These are phyloP conservation scores for Tyrophagus putrescentiae DNA, from an alignment of 1,140 invertebrate genomes.

Conservation along the genomic window DNA sequence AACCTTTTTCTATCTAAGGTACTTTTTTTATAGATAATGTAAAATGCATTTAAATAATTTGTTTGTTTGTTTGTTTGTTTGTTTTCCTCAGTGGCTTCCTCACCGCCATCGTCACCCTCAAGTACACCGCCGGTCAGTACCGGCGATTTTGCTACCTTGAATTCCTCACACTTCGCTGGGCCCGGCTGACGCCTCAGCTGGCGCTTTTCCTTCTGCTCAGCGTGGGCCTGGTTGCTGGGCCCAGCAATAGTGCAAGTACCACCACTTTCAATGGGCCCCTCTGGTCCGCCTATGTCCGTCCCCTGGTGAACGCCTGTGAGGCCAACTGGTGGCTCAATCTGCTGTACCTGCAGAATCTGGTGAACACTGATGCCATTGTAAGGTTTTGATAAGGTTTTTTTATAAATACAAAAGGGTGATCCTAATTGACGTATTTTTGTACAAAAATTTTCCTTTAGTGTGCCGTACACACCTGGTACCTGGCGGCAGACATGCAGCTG, in stretches of 20 bases:
- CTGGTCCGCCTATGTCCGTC: conserved; percentile 18
- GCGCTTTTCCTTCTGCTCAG: conserved; percentile 20
- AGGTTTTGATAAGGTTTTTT: background rate
- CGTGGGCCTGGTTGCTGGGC: conserved; percentile 20
- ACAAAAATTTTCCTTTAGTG: conserved; percentile 3
- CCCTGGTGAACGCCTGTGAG: conserved; percentile 16
- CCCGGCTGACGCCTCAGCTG: conserved; percentile 19
- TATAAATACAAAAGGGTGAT: background rate
- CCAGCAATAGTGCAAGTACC: too few species aligned
- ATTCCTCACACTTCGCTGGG: background rate
- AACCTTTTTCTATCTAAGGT: too few species aligned
- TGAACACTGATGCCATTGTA: conserved; percentile 6
- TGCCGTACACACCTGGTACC: conserved; percentile 13
- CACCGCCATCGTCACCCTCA: conserved; percentile 21
- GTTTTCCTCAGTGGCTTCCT: conserved; percentile 23
- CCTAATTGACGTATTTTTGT: background rate
- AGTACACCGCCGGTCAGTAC: conserved; percentile 5
- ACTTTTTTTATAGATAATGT: background rate
- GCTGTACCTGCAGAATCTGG: conserved; percentile 19
- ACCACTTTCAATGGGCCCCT: conserved; percentile 22
- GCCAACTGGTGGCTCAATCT: conserved; percentile 24
- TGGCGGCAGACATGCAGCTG: conserved; percentile 19
- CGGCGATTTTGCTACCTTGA: background rate
- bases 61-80: background rate
- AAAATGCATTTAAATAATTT: background rate